phyloP scores from a whole-genome alignment of 2,113 vertebrate species.

The Micronycteris hirsuta region DNA sequence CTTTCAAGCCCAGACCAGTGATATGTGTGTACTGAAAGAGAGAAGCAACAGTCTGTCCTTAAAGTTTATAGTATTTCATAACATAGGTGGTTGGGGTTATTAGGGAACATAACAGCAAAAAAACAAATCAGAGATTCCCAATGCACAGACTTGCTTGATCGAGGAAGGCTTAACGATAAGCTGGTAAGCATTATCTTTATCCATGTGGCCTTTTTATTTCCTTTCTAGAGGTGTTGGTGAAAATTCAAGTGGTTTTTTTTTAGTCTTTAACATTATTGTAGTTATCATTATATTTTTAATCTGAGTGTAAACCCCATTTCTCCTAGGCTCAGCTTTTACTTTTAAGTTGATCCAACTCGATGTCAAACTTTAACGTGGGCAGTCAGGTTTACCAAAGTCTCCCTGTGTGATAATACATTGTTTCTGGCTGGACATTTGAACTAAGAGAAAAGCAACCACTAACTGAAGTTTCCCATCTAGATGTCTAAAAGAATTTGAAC shows the following conservation, averaged over 20 bases:
- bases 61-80: neutral
- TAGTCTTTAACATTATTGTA: neutral
- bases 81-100: neutral
- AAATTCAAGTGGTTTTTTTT: neutral
- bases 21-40: neutral
- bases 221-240: neutral
- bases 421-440: neutral
- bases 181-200: neutral
- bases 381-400: neutral
- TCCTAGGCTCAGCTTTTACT: neutral
- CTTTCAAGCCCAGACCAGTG: neutral
- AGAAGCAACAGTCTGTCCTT: neutral
- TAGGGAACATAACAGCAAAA: neutral
- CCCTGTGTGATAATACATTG: neutral
- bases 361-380: neutral
- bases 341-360: neutral
- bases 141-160: neutral
- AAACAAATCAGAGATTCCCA: neutral
- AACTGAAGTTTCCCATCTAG: neutral
- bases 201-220: neutral
- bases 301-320: neutral
- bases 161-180: neutral
- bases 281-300: neutral
- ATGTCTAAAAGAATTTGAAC: neutral
- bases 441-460: neutral